A percentile compares a stretch with the other conserved stretches of the same genome.
phyloP scores from a whole-genome alignment of 2,113 vertebrate species.

The Columba livia region DNA sequence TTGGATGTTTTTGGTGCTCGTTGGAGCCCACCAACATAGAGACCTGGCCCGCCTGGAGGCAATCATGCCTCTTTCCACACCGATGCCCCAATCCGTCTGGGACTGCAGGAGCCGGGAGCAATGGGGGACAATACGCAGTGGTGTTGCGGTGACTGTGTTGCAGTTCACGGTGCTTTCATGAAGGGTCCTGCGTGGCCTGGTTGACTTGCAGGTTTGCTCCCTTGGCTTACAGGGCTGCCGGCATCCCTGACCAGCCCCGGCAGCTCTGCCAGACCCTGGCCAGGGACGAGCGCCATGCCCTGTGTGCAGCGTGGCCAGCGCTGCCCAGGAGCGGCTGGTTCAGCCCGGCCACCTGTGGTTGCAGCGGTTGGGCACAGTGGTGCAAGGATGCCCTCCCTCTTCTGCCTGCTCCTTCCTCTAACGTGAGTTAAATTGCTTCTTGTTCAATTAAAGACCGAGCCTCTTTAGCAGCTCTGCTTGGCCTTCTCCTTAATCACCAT shows the following conservation, averaged over 20 bases:
- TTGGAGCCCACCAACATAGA: neutral
- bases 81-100: neutral
- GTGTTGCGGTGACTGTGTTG: neutral
- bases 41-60: neutral
- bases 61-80: neutral
- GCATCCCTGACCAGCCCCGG: neutral
- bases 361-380: neutral
- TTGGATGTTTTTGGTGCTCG: neutral
- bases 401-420: neutral
- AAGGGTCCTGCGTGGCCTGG: neutral
- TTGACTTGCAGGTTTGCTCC: neutral
- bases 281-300: neutral
- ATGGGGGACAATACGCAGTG: fast-evolving
- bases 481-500: neutral
- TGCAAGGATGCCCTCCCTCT: neutral
- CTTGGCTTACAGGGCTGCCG: neutral
- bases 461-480: neutral
- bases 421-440: neutral
- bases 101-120: neutral
- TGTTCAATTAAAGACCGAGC: neutral
- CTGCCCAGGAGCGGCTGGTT: neutral
- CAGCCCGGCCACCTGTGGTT: fast-evolving
- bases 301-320: fast-evolving
- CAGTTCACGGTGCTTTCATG: neutral
- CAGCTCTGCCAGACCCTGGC: neutral